Base-by-base conservation (phyloP, 2,113 vertebrate species). In the Coreoperca whiteheadi region DNA sequence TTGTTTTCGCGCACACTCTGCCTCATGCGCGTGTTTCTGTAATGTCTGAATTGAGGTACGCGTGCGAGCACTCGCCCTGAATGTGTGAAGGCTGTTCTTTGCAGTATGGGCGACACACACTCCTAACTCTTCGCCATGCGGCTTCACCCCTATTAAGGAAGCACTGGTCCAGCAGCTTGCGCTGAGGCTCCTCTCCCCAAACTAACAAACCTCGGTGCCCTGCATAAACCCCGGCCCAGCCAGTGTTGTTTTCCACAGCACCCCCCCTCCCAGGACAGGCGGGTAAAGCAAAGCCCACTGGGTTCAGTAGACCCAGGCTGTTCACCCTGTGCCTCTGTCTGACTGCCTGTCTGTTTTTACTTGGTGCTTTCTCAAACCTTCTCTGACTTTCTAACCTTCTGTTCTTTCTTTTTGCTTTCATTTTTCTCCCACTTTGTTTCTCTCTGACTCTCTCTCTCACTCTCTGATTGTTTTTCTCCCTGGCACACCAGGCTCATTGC, bases 81-180 rank as follows among this genome's bases (percentile, higher is more conserved):
- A 4, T 6, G 50, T 37, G 7, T 68, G 41, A 69, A 37, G 30
- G 51, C 0, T n/a, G 37, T 41, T 64, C 66, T 53, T 30, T 41
- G 8, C 18, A 23, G 7, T 9, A 18, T 46, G 53, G 51, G 20
- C 2, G 18, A 63, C 23, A 54, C 64, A 32, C 34, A 8, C 63
- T 43, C 63, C 41, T 4, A 4, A 53, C 48, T 78, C 48, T 57
- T 71, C 25, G 12, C 50, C 11, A 54, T 37, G 43, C 8, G 2
- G 23, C 53, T 83, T 77, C 28, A 86, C 56, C 64, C 57, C 60
- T 79, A 39, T 86, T 82, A 82, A 59, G 50, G 50, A 76, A 82
- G 72, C 59, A 23, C 34, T 66, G 68, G 39, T 77, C 63, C 63
- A 53, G 32, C 74, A 34, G 73, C 41, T 66, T 30, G 28, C 16